These are phyloP conservation scores for Eidolon helvum DNA, from an alignment of 2,113 vertebrate species.

Conservation along the genomic window DNA sequence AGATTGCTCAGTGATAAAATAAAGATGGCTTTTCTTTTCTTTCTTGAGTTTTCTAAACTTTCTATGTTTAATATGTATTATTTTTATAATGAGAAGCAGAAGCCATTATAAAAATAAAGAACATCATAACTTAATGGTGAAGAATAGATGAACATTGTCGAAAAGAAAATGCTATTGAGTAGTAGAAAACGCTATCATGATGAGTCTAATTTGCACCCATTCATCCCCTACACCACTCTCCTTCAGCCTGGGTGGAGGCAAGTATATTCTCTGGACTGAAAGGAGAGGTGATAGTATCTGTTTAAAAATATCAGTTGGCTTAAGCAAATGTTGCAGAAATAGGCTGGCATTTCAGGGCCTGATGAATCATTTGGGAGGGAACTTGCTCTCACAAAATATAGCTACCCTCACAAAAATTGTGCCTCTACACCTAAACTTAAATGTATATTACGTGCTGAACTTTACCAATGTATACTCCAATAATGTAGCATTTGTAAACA, in stretches of 20 bases:
- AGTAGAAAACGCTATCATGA: background rate
- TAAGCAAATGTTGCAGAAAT: background rate
- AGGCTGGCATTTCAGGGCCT: background rate
- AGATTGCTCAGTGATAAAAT: background rate
- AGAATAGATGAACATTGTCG: background rate
- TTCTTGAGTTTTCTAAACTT: background rate
- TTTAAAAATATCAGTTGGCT: background rate
- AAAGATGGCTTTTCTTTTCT: background rate
- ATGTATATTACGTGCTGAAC: background rate
- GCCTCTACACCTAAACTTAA: background rate
- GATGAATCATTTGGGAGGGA: background rate
- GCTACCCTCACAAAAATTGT: background rate
- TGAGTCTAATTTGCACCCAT: background rate
- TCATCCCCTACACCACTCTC: background rate
- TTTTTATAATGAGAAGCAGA: constrained; percentile 13
- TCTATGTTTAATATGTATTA: background rate
- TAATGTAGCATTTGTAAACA: background rate
- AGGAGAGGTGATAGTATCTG: background rate
- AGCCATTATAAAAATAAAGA: constrained; percentile 6
- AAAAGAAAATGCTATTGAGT: background rate
- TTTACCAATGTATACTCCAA: background rate
- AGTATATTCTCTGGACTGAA: background rate
- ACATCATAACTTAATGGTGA: background rate
- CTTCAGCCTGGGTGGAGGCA: background rate
- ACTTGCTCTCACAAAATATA: background rate